A percentile compares a stretch with the other conserved stretches of the same genome.
These are phyloP conservation scores for Ethmia dodecea DNA, from an alignment of 2,888 invertebrate genomes.

Conservation along the genomic window DNA sequence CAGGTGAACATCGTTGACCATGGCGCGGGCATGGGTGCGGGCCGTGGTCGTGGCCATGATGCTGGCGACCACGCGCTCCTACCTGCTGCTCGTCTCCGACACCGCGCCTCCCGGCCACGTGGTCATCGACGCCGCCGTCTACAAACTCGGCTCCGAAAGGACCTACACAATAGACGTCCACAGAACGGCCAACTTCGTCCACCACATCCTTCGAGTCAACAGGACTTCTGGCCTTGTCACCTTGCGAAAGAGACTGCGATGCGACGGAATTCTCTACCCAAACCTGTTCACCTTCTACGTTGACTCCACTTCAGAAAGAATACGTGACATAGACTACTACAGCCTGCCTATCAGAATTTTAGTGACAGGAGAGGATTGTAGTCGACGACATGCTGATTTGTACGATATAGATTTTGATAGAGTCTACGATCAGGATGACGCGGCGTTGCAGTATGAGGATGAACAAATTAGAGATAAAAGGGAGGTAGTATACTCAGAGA, in stretches of 20 bases:
- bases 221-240: constrained; percentile 85
- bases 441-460: constrained; percentile 62
- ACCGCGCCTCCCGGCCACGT: constrained; percentile 79
- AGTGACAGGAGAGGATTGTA: constrained; percentile 84
- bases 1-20: constrained; percentile 49
- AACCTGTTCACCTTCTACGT: constrained; percentile 91
- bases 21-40: constrained; percentile 43
- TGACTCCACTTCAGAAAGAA: constrained; percentile 88
- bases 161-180: constrained; percentile 88
- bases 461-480: constrained; percentile 59
- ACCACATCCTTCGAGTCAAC: constrained; percentile 86
- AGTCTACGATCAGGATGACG: constrained; percentile 72
- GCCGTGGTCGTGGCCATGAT: constrained; percentile 42
- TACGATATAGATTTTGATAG: constrained; percentile 78
- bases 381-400: constrained; percentile 78
- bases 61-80: constrained; percentile 54
- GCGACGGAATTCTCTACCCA: constrained; percentile 90
- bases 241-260: constrained; percentile 83
- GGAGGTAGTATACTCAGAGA: constrained; percentile 47
- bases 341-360: constrained; percentile 87
- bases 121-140: constrained; percentile 88
- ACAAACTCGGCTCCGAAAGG: constrained; percentile 87
- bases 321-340: constrained; percentile 89
- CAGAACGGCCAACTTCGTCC: constrained; percentile 89
- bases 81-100: constrained; percentile 79